These are phyloP conservation scores for Theretra japonica DNA, from an alignment of 2,888 invertebrate genomes.

Conservation along the genomic window DNA sequence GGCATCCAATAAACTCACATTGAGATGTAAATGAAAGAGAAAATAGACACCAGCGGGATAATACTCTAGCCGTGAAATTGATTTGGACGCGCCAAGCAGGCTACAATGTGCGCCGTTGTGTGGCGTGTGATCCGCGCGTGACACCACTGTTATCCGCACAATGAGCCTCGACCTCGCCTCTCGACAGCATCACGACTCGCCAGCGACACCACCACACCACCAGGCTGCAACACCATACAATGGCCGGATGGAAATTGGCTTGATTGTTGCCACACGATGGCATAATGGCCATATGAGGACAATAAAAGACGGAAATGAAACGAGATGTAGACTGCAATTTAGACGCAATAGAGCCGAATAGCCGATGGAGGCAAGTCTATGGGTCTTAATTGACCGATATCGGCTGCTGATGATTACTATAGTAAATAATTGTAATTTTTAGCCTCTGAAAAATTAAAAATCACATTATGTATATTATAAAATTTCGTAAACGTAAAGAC, in stretches of 20 bases:
- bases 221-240: background rate
- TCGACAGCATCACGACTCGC: conserved; percentile 62
- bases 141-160: conserved; percentile 62
- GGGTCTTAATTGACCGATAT: too few species aligned
- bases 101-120: conserved; percentile 63
- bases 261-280: background rate
- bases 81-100: conserved; percentile 64
- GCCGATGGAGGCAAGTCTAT: background rate
- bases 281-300: background rate
- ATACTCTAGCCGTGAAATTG: conserved; percentile 71
- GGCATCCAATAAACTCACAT: conserved; percentile 50
- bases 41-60: conserved; percentile 59
- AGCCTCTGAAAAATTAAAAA: too few species aligned
- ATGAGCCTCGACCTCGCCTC: conserved; percentile 66
- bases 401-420: too few species aligned
- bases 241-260: conserved; percentile 21
- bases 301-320: background rate
- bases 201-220: conserved; percentile 41
- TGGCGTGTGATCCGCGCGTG: conserved; percentile 63
- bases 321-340: background rate
- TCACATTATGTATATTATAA: too few species aligned
- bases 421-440: too few species aligned
- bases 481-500: too few species aligned
- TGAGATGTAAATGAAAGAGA: conserved; percentile 69
- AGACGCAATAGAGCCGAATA: background rate